phyloP scores from a whole-genome alignment of 2,797 vertebrate species.

The Cossypha heuglini region DNA sequence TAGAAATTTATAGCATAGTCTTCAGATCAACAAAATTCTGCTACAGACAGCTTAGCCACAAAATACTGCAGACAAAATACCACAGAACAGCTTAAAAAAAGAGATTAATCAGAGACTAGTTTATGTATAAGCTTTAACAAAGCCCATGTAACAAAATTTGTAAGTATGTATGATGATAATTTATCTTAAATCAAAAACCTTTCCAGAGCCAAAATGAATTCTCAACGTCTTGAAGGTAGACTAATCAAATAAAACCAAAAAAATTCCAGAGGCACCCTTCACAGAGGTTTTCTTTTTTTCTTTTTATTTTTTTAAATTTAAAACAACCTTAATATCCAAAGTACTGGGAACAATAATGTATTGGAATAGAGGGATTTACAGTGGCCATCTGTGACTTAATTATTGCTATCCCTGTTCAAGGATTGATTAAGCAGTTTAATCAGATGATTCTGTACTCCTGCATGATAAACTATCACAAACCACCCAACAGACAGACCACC shows the following conservation, averaged over 20 bases:
- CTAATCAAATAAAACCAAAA: neutral
- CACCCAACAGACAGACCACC: neutral
- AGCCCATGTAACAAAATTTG: neutral
- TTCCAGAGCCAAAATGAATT: neutral
- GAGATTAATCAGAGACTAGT: neutral
- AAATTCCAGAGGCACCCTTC: neutral
- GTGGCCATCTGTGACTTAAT: neutral
- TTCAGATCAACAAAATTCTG: neutral
- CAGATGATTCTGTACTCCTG: neutral
- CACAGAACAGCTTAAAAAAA: neutral
- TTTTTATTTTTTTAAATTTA: neutral
- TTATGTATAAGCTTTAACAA: slow-evolving; percentile 6
- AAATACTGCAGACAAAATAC: neutral
- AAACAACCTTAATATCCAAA: neutral
- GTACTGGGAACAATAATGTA: neutral
- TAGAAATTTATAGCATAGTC: neutral
- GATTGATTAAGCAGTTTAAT: neutral
- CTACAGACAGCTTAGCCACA: neutral
- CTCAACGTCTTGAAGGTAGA: neutral
- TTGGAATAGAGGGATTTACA: slow-evolving; percentile 6
- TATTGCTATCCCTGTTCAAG: neutral
- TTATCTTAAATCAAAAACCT: neutral
- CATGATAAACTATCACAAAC: neutral
- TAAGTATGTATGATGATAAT: neutral
- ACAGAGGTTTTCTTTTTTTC: neutral